phyloP scores from a whole-genome alignment of 2,113 vertebrate genomes.

The Beaufortia kweichowensis region DNA sequence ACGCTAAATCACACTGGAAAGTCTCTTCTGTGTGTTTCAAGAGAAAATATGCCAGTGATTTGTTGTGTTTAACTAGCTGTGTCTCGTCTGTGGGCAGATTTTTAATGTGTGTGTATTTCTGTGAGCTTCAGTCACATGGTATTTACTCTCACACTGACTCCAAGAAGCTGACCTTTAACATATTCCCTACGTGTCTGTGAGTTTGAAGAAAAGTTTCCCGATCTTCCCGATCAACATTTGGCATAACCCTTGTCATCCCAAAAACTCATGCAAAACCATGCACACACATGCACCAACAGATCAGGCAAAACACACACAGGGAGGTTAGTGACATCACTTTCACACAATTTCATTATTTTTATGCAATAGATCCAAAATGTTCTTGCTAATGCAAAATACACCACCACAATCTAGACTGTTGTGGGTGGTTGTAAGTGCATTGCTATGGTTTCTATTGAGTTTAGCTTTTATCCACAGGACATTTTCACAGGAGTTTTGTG shows the following conservation, averaged over 20 bases:
- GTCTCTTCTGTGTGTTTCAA: neutral
- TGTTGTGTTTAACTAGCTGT: neutral
- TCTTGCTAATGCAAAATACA: too few species aligned
- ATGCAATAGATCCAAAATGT: too few species aligned
- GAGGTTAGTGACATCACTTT: too few species aligned
- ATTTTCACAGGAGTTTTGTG: too few species aligned
- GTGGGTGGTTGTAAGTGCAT: too few species aligned
- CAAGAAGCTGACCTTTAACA: slow-evolving; percentile 47
- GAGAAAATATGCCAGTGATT: neutral
- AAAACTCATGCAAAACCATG: slow-evolving; percentile 23
- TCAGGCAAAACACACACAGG: neutral
- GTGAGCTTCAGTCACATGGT: neutral
- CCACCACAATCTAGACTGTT: too few species aligned
- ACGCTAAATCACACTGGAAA: neutral
- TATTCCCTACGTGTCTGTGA: neutral
- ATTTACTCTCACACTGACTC: slow-evolving; percentile 8
- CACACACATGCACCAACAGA: slow-evolving; percentile 24
- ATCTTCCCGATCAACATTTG: neutral
- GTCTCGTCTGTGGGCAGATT: neutral
- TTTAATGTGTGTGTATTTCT: neutral
- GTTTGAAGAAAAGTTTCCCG: neutral
- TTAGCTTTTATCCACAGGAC: too few species aligned
- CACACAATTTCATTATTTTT: too few species aligned
- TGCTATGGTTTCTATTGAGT: too few species aligned
- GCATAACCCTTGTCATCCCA: neutral